These are phyloP conservation scores for Pomacea canaliculata DNA, from an alignment of 2,888 invertebrate genomes.

Conservation along the genomic window DNA sequence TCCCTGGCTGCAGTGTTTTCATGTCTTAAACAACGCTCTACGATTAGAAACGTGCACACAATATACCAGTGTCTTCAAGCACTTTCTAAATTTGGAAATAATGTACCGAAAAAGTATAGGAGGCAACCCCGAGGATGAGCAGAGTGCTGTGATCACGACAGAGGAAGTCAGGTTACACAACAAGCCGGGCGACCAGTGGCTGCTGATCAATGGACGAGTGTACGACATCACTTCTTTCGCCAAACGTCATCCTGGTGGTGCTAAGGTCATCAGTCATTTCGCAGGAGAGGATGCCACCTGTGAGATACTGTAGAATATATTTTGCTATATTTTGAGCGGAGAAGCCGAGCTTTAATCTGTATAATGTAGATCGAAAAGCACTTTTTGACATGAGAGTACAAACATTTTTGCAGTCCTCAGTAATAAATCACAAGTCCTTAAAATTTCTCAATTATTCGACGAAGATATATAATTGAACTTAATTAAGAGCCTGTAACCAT, in stretches of 20 bases:
- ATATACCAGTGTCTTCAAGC: too few species aligned
- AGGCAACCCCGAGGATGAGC: background rate
- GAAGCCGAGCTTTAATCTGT: too few species aligned
- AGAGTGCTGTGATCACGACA: constrained; percentile 35
- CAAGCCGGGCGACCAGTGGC: constrained; percentile 54
- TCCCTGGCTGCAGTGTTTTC: too few species aligned
- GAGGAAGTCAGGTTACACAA: constrained; percentile 55
- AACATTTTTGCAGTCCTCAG: background rate
- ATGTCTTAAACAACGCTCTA: too few species aligned
- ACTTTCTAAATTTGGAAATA: too few species aligned
- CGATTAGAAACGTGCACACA: too few species aligned
- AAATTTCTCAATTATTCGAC: too few species aligned
- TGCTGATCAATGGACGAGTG: constrained; percentile 56
- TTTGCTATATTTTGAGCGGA: background rate
- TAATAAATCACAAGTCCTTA: too few species aligned
- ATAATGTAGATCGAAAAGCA: background rate
- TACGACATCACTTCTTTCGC: constrained; percentile 60
- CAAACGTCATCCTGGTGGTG: constrained; percentile 62
- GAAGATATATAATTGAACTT: too few species aligned
- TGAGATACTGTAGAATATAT: constrained; percentile 31
- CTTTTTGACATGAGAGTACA: background rate
- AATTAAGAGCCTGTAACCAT: too few species aligned
- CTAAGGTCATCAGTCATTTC: constrained; percentile 58
- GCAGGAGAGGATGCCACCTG: constrained; percentile 65
- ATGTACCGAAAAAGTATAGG: too few species aligned